phyloP scores from a whole-genome alignment of 2,797 vertebrate species.

The Hippopotamyrus pictus region DNA sequence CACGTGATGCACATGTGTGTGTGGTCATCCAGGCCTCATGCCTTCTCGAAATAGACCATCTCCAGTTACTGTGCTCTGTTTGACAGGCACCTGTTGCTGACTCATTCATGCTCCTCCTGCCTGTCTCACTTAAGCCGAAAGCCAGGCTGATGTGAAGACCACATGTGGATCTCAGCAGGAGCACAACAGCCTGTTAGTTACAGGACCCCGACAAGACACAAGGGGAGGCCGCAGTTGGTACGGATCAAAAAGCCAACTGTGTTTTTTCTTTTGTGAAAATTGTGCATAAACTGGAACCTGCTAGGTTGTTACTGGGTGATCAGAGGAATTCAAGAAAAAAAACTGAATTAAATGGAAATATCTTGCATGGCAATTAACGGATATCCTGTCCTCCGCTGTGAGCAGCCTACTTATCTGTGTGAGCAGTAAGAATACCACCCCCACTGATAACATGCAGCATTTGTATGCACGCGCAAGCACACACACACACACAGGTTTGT shows the following conservation, averaged over 20 bases:
- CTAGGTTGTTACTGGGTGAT: background rate
- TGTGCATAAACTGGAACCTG: background rate
- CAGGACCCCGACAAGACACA: background rate
- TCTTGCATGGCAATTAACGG: background rate
- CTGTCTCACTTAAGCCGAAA: background rate
- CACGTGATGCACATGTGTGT: background rate
- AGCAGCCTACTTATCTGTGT: background rate
- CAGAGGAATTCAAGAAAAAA: background rate
- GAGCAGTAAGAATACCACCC: background rate
- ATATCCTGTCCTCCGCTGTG: background rate
- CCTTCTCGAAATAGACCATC: conserved; percentile 7
- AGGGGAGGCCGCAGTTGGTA: background rate
- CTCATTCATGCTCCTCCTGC: conserved; percentile 10
- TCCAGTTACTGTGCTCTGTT: conserved; percentile 15
- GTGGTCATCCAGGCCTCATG: background rate
- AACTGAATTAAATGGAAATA: background rate
- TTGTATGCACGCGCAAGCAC: background rate
- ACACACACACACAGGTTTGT: background rate
- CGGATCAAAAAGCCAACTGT: background rate
- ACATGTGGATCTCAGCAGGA: conserved; percentile 16
- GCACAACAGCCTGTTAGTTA: background rate
- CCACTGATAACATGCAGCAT: background rate
- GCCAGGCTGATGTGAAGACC: background rate
- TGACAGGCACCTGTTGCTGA: conserved; percentile 36
- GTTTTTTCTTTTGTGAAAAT: background rate